Percentiles rank a stretch among this genome's conserved stretches.
Evolutionary conservation across 1,140 invertebrate species (phyloP).

Genomic region (Apocrypta bakeri): DNA sequence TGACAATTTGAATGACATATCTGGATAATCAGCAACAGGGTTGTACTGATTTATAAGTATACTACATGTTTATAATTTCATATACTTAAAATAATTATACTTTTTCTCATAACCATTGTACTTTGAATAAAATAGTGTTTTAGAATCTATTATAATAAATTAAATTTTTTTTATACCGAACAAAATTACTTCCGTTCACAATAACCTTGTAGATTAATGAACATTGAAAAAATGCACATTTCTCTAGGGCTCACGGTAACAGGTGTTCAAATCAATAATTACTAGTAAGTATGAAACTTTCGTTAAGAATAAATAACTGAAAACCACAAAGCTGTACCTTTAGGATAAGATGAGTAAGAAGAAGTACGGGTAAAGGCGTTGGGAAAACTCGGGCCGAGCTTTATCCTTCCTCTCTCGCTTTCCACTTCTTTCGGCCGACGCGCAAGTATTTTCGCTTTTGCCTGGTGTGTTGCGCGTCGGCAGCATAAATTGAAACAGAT

Average conservation of each 20-base stretch:
- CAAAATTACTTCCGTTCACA: too few species aligned
- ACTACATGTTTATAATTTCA: too few species aligned
- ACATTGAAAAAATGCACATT: too few species aligned
- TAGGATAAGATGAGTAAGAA: slow-evolving; percentile 17
- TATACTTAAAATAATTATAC: too few species aligned
- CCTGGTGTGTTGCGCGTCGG: slow-evolving; percentile 55
- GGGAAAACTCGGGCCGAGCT: slow-evolving; percentile 11
- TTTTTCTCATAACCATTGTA: too few species aligned
- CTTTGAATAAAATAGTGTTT: neutral
- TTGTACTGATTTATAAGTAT: neutral
- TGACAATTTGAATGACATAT: neutral
- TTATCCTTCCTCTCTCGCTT: slow-evolving; percentile 42
- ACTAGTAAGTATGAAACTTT: slow-evolving; percentile 33
- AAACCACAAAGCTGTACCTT: neutral
- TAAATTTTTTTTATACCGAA: too few species aligned
- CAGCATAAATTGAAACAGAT: slow-evolving; percentile 73
- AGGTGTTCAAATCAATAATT: slow-evolving; percentile 47
- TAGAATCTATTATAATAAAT: neutral
- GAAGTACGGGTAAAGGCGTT: neutral
- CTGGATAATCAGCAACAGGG: neutral
- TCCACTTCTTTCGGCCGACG: slow-evolving; percentile 13
- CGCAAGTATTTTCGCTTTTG: slow-evolving; percentile 61
- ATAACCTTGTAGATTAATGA: too few species aligned
- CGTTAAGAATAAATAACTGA: slow-evolving; percentile 35
- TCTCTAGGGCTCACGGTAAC: too few species aligned